Evolutionary conservation across 37 sponge, comb jelly and placozoan genomes (phyloP), one percentile per base, ranked within the genome.

Genomic region (Haliclona indistincta): DNA sequence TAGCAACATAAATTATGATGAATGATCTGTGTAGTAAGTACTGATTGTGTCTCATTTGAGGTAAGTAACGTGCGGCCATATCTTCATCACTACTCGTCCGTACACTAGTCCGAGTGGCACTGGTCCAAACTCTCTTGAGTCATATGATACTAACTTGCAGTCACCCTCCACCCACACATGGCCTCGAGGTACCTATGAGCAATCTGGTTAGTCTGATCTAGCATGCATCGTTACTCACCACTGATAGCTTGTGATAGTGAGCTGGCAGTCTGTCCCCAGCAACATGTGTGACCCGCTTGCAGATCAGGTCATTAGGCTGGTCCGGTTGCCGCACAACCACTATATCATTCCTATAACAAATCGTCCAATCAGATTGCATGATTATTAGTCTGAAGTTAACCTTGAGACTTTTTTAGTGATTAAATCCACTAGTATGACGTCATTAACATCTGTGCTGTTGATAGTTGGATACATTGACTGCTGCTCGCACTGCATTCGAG

Each of bases 101-200:
- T 68, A 17, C 13, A 86, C 54, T 33, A 86, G 69, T 2, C 56
- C 65, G 6, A 56, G 44, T 33, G 87, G 87, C 6, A 86, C 49
- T 3, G 81, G 74, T 56, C 87, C 87, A 80, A 75, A 80, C 22
- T 53, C 7, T 30, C 87, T 69, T 17, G 87, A 86, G 47, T 86
- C 87, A 38, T 73, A 72, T 2, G 87, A 80, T 10, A 40, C 19
- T 20, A 39, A 6, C 17, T 0, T 56, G 38, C 80, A 74, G 70
- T 86, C 87, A 29, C 87, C 81, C 38, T 80, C 76, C 41, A 86
- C 29, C 87, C 87, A 86, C 25, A 86, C 87, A 80, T 86, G 87
- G 1, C 87, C 80, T 22, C n/a, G 56, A 58, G 87, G 87, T 7
- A 86, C 73, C 86, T 85, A 41, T 1, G 0, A 22, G 28, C 32